These are phyloP conservation scores for Hypomesus transpacificus DNA, from an alignment of 2,113 vertebrate species.

Conservation along the genomic window DNA sequence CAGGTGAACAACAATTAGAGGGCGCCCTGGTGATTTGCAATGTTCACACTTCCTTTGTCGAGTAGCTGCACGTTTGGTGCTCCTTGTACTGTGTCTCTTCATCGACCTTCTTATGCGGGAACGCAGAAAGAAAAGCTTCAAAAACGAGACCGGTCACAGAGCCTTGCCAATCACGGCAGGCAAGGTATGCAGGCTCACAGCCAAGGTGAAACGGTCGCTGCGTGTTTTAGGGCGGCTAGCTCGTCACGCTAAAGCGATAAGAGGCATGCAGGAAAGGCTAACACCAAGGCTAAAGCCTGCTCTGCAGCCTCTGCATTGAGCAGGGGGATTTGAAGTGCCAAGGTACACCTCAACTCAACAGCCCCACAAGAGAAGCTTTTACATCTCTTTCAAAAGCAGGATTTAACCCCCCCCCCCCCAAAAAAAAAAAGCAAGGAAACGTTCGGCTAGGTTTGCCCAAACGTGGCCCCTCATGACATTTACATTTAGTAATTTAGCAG, in stretches of 20 bases:
- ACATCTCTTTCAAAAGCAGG: conserved; percentile 62
- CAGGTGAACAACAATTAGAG: conserved; percentile 49
- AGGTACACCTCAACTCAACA: conserved; percentile 58
- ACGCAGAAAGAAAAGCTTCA: conserved; percentile 47
- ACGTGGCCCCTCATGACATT: conserved; percentile 55
- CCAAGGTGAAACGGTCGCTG: conserved; percentile 49
- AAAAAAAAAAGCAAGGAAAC: conserved; percentile 52
- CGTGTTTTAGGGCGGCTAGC: conserved; percentile 21
- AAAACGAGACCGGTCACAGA: conserved; percentile 64
- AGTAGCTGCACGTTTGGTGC: neutral
- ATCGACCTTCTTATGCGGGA: conserved; percentile 38
- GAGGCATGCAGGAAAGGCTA: conserved; percentile 40
- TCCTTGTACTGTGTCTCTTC: conserved; percentile 5
- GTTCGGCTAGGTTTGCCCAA: conserved; percentile 59
- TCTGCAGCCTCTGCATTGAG: conserved; percentile 52
- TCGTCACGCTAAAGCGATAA: neutral
- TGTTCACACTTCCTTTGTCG: conserved; percentile 31
- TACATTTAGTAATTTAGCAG: too few relatives aligned
- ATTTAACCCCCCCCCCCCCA: conserved; percentile 25
- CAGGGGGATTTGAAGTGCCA: conserved; percentile 57
- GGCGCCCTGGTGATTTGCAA: conserved; percentile 27
- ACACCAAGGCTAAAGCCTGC: neutral
- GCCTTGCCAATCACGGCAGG: conserved; percentile 49
- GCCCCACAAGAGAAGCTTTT: conserved; percentile 56
- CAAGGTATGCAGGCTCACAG: conserved; percentile 59